These are phyloP conservation scores for Heterodera schachtii DNA, from an alignment of 1,140 invertebrate genomes.

Conservation along the genomic window DNA sequence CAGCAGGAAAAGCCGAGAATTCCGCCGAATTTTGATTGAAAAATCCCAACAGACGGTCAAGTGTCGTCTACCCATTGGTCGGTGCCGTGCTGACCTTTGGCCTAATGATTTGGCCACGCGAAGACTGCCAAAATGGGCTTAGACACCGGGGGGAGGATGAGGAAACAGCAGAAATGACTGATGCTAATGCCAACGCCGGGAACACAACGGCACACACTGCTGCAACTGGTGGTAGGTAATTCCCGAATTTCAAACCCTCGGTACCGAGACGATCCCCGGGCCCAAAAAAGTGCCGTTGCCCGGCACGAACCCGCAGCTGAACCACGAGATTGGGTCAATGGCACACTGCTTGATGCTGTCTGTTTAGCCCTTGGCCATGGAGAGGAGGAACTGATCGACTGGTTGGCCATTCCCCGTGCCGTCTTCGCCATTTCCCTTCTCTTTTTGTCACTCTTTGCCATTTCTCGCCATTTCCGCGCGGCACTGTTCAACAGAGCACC, in stretches of 20 bases:
- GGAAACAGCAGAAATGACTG: too few species aligned
- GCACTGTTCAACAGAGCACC: constrained; percentile 22
- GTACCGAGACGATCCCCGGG: too few species aligned
- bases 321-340: too few species aligned
- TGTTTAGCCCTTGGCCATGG: neutral
- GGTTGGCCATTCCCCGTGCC: constrained; percentile 35
- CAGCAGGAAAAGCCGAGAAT: too few species aligned
- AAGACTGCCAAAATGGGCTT: constrained; percentile 8
- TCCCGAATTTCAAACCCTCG: too few species aligned
- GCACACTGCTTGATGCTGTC: too few species aligned
- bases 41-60: constrained; percentile 18
- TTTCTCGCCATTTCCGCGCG: constrained; percentile 21
- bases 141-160: too few species aligned
- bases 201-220: neutral
- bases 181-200: neutral
- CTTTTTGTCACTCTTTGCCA: constrained; percentile 10
- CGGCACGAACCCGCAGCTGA: neutral
- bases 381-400: constrained; percentile 21
- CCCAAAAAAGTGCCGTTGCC: too few species aligned
- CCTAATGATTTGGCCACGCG: constrained; percentile 32
- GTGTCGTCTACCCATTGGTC: constrained; percentile 35
- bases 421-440: constrained; percentile 25
- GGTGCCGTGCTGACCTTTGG: constrained; percentile 36
- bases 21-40: too few species aligned
- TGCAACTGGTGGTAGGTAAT: neutral